Percentiles rank a stretch among this genome's conserved stretches.
Evolutionary conservation across 2,113 vertebrate species (phyloP).

Genomic region (Engraulis encrasicolus): DNA sequence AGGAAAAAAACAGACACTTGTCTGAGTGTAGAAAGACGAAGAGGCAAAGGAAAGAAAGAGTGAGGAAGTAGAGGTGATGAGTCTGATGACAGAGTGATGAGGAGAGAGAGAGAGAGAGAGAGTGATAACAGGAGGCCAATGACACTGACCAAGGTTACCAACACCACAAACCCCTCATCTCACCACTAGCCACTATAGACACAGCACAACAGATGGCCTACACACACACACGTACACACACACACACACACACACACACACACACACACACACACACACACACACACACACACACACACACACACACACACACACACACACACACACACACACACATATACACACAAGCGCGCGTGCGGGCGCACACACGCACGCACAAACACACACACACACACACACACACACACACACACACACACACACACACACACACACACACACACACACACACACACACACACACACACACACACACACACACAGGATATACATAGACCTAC

Average conservation of each 20-base stretch:
- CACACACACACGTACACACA: neutral
- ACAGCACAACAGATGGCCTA: neutral
- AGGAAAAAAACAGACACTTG: too few species aligned
- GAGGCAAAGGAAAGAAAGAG: neutral
- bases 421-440: neutral
- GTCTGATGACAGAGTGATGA: neutral
- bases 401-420: neutral
- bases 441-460: neutral
- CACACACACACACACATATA: neutral
- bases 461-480: slow-evolving; percentile 2
- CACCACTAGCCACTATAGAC: slow-evolving; percentile 13
- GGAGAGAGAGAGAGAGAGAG: neutral
- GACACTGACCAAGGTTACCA: slow-evolving; percentile 7
- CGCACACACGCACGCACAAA: too few species aligned
- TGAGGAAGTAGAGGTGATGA: neutral
- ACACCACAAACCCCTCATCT: neutral
- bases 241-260: slow-evolving; percentile 14
- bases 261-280: slow-evolving; percentile 18
- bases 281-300: slow-evolving; percentile 10
- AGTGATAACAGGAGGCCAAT: neutral
- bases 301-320: neutral
- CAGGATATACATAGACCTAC: too few species aligned
- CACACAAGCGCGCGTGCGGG: neutral
- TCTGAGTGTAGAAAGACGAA: neutral
- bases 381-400: too few species aligned